Conservation (phyloP, 2,797 vertebrate species). For the Austrolebias charrua region DNA sequence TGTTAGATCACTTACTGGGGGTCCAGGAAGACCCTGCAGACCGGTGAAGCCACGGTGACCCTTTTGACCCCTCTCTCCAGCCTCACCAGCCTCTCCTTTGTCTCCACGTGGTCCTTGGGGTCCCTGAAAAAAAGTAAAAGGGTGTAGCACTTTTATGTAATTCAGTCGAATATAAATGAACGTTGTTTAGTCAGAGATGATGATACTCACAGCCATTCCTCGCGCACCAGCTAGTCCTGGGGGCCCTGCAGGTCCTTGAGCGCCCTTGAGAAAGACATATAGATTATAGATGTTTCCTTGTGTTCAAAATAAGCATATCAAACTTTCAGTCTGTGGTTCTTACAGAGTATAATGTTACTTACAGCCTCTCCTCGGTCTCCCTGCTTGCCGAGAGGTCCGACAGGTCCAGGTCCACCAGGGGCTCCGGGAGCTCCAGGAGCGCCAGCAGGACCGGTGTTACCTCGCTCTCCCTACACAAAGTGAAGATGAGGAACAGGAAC, state of each 20-base stretch:
- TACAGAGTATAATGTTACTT: conserved; percentile 64
- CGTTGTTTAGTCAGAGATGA: not conserved
- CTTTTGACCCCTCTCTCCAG: conserved; percentile 94
- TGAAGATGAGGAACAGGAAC: conserved; percentile 7
- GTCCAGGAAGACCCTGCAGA: conserved; percentile 95
- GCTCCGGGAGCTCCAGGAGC: conserved; percentile 89
- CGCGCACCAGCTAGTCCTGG: conserved; percentile 89
- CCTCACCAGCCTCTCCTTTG: conserved; percentile 93
- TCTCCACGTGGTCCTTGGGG: conserved; percentile 96
- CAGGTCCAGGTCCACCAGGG: conserved; percentile 87
- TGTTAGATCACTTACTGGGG: conserved; percentile 84
- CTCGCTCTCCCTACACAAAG: conserved; percentile 89
- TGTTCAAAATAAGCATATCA: conserved; percentile 9
- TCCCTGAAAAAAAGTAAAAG: conserved; percentile 78
- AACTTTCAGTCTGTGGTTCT: not conserved
- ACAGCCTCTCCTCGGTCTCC: conserved; percentile 95
- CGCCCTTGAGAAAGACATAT: conserved; percentile 78
- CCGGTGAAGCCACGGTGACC: conserved; percentile 97
- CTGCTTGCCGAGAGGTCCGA: conserved; percentile 95
- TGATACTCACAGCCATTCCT: conserved; percentile 89
- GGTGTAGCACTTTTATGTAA: not conserved
- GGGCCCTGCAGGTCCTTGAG: conserved; percentile 93
- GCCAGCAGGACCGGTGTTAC: conserved; percentile 89
- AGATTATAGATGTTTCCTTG: conserved; percentile 8
- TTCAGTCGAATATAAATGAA: not conserved